Evolutionary conservation across 2,113 vertebrate species (phyloP).

Genomic region (Chrysemys picta): DNA sequence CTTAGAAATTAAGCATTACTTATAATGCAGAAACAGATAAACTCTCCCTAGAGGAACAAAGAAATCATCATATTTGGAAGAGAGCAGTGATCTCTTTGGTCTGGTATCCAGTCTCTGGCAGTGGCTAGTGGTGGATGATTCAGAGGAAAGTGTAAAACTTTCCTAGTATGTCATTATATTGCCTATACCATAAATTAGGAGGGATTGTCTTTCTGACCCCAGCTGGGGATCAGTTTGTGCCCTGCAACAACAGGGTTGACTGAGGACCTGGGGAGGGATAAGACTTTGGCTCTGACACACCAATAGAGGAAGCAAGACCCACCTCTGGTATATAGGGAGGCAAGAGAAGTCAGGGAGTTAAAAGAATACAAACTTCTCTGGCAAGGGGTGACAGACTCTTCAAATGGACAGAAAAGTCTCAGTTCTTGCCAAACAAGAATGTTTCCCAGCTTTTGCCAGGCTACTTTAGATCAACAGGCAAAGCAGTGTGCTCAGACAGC

Average conservation of each 20-base stretch:
- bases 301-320: neutral
- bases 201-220: fast-evolving
- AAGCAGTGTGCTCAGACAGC: neutral
- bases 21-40: neutral
- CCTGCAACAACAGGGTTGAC: fast-evolving
- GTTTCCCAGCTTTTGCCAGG: neutral
- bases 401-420: neutral
- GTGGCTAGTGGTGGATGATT: neutral
- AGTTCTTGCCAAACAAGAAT: neutral
- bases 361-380: neutral
- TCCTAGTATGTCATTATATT: neutral
- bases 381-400: neutral
- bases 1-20: neutral
- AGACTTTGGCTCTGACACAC: neutral
- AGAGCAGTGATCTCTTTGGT: neutral
- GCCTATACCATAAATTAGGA: fast-evolving
- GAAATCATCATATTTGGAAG: neutral
- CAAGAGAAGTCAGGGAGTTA: neutral
- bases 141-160: neutral
- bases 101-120: neutral
- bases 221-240: fast-evolving
- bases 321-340: neutral
- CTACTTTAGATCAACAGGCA: neutral
- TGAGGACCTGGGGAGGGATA: fast-evolving
- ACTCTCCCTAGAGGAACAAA: neutral